phyloP scores from a whole-genome alignment of 1,140 invertebrate species.

The Tetranychus cinnabarinus region DNA sequence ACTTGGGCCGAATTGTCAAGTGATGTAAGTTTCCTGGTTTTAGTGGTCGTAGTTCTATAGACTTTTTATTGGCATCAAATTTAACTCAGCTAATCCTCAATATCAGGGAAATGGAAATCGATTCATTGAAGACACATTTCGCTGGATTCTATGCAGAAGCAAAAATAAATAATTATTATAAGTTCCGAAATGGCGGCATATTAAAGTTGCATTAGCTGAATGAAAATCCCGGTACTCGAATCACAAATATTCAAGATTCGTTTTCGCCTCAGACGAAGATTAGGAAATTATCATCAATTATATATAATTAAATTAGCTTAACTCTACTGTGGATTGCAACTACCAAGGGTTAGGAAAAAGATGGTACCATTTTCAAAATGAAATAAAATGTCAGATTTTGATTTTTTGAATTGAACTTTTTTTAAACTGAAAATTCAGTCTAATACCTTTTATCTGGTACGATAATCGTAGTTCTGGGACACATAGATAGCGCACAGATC shows the following conservation, averaged over 20 bases:
- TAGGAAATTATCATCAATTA: too few species aligned
- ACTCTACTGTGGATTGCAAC: conserved; percentile 33
- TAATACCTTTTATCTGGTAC: too few species aligned
- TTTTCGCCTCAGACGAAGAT: conserved; percentile 65
- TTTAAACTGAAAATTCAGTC: too few species aligned
- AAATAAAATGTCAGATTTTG: too few species aligned
- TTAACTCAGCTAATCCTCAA: conserved; percentile 50
- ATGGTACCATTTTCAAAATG: too few species aligned
- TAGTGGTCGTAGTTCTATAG: background rate
- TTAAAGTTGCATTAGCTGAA: background rate
- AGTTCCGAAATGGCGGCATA: background rate
- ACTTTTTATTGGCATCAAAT: background rate
- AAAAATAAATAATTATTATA: background rate
- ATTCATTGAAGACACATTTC: conserved; percentile 28
- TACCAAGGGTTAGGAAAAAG: too few species aligned
- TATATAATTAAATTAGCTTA: conserved; percentile 89
- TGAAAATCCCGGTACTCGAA: background rate
- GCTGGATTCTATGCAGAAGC: conserved; percentile 22
- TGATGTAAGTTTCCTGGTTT: conserved; percentile 74
- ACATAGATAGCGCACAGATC: too few species aligned
- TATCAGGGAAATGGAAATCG: conserved; percentile 68
- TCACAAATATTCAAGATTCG: conserved; percentile 60
- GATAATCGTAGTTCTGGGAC: too few species aligned
- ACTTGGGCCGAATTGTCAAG: conserved; percentile 77
- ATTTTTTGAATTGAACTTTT: too few species aligned